Evolutionary conservation across 35 echinoderm and acorn worm species (phyloP).

Genomic region (Holothuria glaberrima): DNA sequence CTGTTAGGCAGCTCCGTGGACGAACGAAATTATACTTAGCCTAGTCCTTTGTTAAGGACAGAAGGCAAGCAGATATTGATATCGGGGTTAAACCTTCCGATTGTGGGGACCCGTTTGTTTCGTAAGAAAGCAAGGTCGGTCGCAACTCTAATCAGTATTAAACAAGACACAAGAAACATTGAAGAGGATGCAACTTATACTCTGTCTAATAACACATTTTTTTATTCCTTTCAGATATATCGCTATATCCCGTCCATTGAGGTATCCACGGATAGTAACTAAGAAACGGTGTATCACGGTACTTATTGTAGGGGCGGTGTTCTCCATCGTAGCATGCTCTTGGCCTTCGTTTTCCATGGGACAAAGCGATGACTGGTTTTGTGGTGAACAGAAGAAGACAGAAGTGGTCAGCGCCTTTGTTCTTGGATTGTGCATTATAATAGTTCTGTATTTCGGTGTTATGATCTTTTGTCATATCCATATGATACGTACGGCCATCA

Average conservation of each 20-base stretch:
- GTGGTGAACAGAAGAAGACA: slow-evolving; percentile 14
- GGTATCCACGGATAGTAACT: slow-evolving; percentile 25
- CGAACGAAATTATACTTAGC: no score
- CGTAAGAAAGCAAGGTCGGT: no score
- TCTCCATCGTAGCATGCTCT: slow-evolving; percentile 18
- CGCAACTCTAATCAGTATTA: no score
- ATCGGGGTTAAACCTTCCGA: no score
- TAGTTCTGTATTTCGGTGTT: slow-evolving; percentile 36
- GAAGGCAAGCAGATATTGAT: no score
- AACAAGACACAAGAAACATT: no score
- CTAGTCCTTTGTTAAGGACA: no score
- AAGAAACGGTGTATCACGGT: slow-evolving; percentile 13
- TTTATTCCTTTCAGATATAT: slow-evolving; percentile 18
- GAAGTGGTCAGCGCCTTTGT: slow-evolving; percentile 26
- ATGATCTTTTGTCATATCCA: slow-evolving; percentile 41
- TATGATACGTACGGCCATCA: slow-evolving; percentile 33
- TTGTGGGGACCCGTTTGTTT: no score
- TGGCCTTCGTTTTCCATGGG: slow-evolving; percentile 36
- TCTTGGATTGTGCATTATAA: slow-evolving; percentile 24
- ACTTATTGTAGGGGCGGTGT: slow-evolving; percentile 1
- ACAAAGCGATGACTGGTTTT: neutral
- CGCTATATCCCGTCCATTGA: slow-evolving; percentile 26
- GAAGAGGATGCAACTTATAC: no score
- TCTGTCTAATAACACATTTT: no score
- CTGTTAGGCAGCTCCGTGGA: no score